A percentile compares a stretch with the other conserved stretches of the same genome.
phyloP scores from a whole-genome alignment of 2,113 vertebrate species.

The Archilochus colubris region DNA sequence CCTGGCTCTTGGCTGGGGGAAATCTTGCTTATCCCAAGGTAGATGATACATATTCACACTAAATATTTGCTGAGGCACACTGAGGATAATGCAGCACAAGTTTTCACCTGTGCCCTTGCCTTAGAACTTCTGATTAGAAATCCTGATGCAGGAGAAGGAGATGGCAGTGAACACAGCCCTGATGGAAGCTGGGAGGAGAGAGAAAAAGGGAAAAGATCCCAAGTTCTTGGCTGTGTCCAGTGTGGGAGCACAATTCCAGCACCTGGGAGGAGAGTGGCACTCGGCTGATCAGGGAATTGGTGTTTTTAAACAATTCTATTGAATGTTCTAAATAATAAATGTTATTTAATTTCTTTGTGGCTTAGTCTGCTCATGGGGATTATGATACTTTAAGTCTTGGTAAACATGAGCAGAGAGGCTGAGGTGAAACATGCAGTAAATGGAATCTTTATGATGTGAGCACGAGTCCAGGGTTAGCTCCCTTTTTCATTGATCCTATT shows the following conservation, averaged over 20 bases:
- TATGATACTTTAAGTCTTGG: slow-evolving; percentile 33
- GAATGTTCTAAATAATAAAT: slow-evolving; percentile 1
- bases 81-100: neutral
- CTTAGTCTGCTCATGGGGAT: neutral
- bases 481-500: neutral
- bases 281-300: neutral
- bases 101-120: neutral
- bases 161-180: neutral
- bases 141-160: neutral
- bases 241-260: neutral
- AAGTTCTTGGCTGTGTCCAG: neutral
- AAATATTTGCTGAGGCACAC: neutral
- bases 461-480: neutral
- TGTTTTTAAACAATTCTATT: neutral
- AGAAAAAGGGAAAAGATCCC: neutral
- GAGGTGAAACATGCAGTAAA: slow-evolving; percentile 39
- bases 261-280: neutral
- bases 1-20: neutral
- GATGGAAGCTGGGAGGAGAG: neutral
- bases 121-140: neutral
- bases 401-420: slow-evolving; percentile 26
- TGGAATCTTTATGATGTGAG: slow-evolving; percentile 30
- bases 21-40: neutral
- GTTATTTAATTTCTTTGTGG: slow-evolving; percentile 21
- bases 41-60: neutral